Evolutionary conservation across 2,888 invertebrate genomes (phyloP), one percentile per base, ranked within the genome.

Genomic region (Ophion ventricosus): DNA sequence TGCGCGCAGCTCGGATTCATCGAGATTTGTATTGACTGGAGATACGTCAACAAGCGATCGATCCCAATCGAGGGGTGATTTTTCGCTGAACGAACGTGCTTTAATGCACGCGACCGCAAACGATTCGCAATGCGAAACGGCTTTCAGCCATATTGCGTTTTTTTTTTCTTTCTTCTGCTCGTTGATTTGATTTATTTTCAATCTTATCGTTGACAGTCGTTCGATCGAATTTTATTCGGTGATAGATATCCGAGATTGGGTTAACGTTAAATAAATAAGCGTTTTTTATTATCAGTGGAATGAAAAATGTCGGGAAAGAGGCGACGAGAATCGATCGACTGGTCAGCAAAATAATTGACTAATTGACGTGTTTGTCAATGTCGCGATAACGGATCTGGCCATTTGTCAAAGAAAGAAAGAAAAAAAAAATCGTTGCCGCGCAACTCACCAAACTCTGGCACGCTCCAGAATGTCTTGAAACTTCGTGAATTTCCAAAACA

Each of bases 381-480:
- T 69, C 69, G 14, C 43, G 25, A 17, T 25, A 23, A 61, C 35
- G 40, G 43, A 67, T 67, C 49, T 73, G 40, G 20, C 43, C 49
- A 77, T 59, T 11, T 26, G 59, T 59, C n/a, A 43, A 40, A n/a
- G n/a, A 43, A 25, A 29, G 2, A 23, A 63, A 63, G 17, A 57
- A 23, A 56, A 56, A 20, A 57, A 7, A 43, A 73, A 29, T 77
- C 26, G 11, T 66, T 54, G 25, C n/a, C 43, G 11, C 4, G n/a
- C 17, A 20, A 83, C 80, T 83, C 67, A 83, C 83, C 83, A 83
- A 67, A 80, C 54, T 78, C 35, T 74, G 3, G 69, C 73, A n/a
- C 73, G 69, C 40, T 77, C 67, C 25, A 56, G 76, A 70, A 69
- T 20, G 29, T 59, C 25, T 57, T 67, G 72, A 78, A 73, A 70